Evolutionary conservation across 1,140 invertebrate genomes (phyloP).

Genomic region (Euwallacea similis): DNA sequence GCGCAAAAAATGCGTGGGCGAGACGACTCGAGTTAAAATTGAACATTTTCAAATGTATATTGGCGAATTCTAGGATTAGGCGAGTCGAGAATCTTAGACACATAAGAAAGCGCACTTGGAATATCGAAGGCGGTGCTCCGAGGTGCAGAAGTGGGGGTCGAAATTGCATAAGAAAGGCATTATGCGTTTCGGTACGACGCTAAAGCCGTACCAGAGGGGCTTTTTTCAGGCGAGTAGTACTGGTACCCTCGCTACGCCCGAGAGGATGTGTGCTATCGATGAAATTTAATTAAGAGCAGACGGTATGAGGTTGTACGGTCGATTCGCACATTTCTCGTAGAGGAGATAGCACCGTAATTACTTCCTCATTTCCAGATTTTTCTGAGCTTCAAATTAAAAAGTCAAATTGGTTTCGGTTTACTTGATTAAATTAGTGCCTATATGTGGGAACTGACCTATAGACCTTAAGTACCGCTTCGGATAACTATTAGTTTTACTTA

Average conservation of each 20-base stretch:
- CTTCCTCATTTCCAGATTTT: constrained; percentile 3
- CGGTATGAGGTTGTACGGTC: constrained; percentile 1
- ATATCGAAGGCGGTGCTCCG: constrained; percentile 34
- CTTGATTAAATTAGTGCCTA: neutral
- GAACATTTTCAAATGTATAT: constrained; percentile 39
- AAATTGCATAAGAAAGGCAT: constrained; percentile 40
- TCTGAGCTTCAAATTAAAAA: neutral
- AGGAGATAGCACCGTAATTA: neutral
- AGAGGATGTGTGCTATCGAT: constrained; percentile 22
- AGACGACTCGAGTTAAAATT: constrained; percentile 31
- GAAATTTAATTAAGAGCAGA: constrained; percentile 26
- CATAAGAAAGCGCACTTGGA: constrained; percentile 36
- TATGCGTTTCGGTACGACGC: constrained; percentile 38
- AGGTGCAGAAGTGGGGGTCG: constrained; percentile 9
- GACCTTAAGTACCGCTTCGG: too few species aligned
- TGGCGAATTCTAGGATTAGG: constrained; percentile 37
- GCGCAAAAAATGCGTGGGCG: constrained; percentile 32
- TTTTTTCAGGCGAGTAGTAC: constrained; percentile 20
- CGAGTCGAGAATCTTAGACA: constrained; percentile 31
- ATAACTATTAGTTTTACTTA: too few species aligned
- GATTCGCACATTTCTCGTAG: constrained; percentile 9
- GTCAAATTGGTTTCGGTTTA: neutral
- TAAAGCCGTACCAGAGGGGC: constrained; percentile 16
- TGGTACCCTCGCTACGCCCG: constrained; percentile 25
- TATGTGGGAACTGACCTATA: too few species aligned